phyloP scores from a whole-genome alignment of 2,797 vertebrate genomes.

The Rhabdophis nuchalis region DNA sequence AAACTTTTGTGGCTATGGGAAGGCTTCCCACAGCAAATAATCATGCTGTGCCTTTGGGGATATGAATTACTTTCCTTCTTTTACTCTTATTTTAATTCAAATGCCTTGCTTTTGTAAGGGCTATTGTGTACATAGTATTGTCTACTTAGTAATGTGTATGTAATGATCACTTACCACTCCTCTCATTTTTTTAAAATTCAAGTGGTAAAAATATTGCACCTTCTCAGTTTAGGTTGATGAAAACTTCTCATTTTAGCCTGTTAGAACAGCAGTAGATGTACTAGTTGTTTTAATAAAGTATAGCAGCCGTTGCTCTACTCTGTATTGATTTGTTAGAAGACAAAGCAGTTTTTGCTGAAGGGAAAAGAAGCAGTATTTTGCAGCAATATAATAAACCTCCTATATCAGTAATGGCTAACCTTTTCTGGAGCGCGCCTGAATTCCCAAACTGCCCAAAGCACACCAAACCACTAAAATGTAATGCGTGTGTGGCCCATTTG shows the following conservation, averaged over 20 bases:
- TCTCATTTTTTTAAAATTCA: neutral
- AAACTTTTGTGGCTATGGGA: neutral
- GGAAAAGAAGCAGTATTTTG: neutral
- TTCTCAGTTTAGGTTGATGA: neutral
- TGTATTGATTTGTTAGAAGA: conserved; percentile 23
- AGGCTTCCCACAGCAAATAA: neutral
- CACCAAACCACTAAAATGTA: too few species aligned
- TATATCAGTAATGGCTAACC: neutral
- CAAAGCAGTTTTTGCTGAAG: neutral
- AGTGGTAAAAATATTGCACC: neutral
- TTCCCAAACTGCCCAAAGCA: too few species aligned
- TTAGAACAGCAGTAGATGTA: neutral
- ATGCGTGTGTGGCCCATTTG: too few species aligned
- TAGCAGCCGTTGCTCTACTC: neutral
- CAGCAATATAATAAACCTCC: neutral
- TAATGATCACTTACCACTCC: neutral
- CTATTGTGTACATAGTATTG: neutral
- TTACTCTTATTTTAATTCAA: neutral
- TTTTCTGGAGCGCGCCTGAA: too few species aligned
- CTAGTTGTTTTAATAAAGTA: conserved; percentile 10
- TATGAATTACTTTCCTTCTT: neutral
- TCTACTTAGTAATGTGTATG: neutral
- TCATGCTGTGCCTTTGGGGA: neutral
- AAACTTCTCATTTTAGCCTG: neutral
- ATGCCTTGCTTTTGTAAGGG: neutral